Conservation (phyloP, 2,888 invertebrate genomes). For the Drosophila emarginata region DNA sequence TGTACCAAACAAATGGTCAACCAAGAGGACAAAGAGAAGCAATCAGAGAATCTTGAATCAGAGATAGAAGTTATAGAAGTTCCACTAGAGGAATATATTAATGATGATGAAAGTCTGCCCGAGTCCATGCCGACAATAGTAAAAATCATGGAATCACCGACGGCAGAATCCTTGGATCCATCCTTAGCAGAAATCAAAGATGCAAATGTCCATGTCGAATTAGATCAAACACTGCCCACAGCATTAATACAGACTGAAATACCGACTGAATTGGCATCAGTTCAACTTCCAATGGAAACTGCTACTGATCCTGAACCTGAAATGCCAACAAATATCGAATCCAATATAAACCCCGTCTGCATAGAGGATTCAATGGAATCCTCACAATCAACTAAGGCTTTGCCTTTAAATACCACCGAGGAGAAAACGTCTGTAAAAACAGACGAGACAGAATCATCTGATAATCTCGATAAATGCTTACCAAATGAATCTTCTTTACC, state of each 20-base stretch:
- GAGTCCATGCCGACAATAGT: not conserved
- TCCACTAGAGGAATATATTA: slow-evolving; percentile 31
- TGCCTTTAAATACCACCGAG: not conserved
- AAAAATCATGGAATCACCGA: slow-evolving; percentile 12
- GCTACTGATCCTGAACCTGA: not conserved
- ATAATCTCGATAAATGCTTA: not conserved
- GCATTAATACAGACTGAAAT: not conserved
- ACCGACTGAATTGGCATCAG: not conserved
- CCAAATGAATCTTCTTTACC: not conserved
- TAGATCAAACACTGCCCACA: not conserved
- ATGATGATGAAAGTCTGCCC: slow-evolving; percentile 18
- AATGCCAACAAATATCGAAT: slow-evolving; percentile 1
- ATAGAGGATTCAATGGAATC: not conserved
- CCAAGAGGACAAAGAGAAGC: not conserved
- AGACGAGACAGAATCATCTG: not conserved
- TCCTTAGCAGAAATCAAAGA: not conserved
- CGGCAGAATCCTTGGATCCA: not conserved
- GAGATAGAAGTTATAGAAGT: slow-evolving; percentile 3
- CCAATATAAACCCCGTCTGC: not conserved
- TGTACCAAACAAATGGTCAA: slow-evolving; percentile 28
- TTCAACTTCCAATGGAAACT: not conserved
- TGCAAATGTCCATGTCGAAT: not conserved
- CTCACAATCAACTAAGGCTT: not conserved
- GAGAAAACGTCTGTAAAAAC: not conserved
- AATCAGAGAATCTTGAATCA: not conserved